Conservation (phyloP, 2,797 vertebrate species). For the Xerus rutilus region DNA sequence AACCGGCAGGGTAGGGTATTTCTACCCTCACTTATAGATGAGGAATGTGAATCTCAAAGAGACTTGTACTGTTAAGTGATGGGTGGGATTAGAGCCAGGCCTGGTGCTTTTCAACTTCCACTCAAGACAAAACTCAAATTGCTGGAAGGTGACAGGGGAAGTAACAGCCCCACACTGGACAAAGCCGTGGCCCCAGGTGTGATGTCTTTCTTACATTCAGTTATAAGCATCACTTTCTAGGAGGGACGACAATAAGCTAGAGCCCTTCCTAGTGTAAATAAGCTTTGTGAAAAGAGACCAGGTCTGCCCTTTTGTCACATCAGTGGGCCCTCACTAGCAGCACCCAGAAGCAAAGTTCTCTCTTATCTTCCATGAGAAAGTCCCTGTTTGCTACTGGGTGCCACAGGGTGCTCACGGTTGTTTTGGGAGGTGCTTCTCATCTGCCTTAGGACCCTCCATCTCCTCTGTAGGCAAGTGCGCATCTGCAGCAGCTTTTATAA, state of each 20-base stretch:
- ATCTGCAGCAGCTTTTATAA: background rate
- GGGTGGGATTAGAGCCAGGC: too few relatives aligned
- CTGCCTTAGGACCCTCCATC: background rate
- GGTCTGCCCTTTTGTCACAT: background rate
- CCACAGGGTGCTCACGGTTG: fast-evolving
- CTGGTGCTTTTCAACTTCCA: too few relatives aligned
- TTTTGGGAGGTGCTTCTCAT: background rate
- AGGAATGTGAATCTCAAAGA: too few relatives aligned
- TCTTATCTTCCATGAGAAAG: background rate
- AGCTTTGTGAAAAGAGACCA: background rate
- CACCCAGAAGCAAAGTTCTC: background rate
- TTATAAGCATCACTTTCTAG: background rate
- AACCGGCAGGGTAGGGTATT: too few relatives aligned
- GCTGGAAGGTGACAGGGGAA: too few relatives aligned
- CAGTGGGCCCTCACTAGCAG: background rate
- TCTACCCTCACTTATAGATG: too few relatives aligned
- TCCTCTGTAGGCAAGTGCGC: background rate
- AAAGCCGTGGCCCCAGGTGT: too few relatives aligned
- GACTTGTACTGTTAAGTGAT: too few relatives aligned
- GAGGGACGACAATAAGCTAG: background rate
- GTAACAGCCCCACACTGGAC: too few relatives aligned
- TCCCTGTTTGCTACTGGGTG: background rate
- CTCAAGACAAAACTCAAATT: too few relatives aligned
- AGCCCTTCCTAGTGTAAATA: background rate
- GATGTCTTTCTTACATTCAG: background rate